phyloP scores from a whole-genome alignment of 1,140 invertebrate genomes.

The Drosophila tropicalis region DNA sequence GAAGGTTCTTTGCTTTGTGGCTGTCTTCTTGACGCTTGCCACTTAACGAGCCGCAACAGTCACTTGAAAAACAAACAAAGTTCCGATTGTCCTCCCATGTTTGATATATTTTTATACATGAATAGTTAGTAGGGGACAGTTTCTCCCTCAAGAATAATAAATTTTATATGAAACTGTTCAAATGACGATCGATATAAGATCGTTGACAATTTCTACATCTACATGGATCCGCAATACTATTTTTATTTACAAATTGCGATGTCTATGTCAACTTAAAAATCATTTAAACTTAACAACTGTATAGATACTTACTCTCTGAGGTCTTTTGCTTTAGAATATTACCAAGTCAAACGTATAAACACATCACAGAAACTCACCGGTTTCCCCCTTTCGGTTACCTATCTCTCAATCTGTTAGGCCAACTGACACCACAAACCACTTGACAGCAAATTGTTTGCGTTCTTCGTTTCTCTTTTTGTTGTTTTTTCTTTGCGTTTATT shows the following conservation, averaged over 20 bases:
- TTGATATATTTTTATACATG: too few relatives aligned
- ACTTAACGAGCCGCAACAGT: not conserved
- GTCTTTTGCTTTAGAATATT: not conserved
- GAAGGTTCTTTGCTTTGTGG: constrained; percentile 5
- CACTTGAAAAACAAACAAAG: not conserved
- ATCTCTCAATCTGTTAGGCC: constrained; percentile 18
- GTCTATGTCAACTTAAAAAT: too few relatives aligned
- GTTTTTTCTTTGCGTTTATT: constrained; percentile 5
- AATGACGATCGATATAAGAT: too few relatives aligned
- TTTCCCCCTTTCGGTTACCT: not conserved
- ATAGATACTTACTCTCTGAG: too few relatives aligned
- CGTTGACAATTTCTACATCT: too few relatives aligned
- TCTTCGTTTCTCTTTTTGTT: constrained; percentile 14
- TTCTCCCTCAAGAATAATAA: too few relatives aligned
- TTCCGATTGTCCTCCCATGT: too few relatives aligned
- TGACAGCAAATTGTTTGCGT: constrained; percentile 61
- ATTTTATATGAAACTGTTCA: too few relatives aligned
- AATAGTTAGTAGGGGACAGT: too few relatives aligned
- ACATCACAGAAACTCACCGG: not conserved
- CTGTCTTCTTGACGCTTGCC: not conserved
- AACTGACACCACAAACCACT: constrained; percentile 57
- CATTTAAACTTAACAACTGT: too few relatives aligned
- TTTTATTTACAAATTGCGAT: too few relatives aligned
- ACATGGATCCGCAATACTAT: too few relatives aligned
- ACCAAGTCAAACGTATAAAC: not conserved